Percentiles rank a stretch among this genome's conserved stretches.
Conservation (phyloP, 2,797 vertebrate genomes). For the Myiotriccus ornatus region DNA sequence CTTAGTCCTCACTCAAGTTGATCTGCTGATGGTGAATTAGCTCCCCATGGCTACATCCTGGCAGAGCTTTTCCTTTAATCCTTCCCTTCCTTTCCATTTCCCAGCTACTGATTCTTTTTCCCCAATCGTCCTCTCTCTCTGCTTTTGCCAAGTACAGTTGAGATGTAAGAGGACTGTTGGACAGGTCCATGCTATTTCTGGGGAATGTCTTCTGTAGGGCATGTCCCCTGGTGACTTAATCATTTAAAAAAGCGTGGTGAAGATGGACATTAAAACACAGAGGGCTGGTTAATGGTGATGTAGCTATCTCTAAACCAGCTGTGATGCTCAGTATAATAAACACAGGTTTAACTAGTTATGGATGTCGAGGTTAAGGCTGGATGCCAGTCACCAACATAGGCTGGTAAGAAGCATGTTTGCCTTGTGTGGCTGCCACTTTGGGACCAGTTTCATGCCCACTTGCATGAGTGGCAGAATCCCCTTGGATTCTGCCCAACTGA, state of each 20-base stretch:
- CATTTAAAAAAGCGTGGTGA: background rate
- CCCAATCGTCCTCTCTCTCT: background rate
- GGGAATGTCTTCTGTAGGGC: background rate
- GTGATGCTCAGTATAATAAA: background rate
- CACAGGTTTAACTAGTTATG: background rate
- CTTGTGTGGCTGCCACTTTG: background rate
- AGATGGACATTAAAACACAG: background rate
- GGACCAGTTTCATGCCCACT: background rate
- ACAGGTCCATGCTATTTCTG: background rate
- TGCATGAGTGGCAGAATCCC: background rate
- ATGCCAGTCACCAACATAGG: background rate
- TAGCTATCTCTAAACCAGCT: background rate
- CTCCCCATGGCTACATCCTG: slow-evolving; percentile 57
- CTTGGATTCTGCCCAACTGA: background rate
- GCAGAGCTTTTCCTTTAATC: slow-evolving; percentile 65
- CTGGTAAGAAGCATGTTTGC: background rate
- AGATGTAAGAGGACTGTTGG: background rate
- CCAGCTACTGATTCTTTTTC: background rate
- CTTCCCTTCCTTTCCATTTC: slow-evolving; percentile 65
- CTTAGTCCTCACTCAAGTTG: slow-evolving; percentile 29
- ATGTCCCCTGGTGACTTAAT: background rate
- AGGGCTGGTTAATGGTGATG: background rate
- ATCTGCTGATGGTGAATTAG: slow-evolving; percentile 59
- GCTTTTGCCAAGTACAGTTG: background rate
- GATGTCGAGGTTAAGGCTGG: background rate